A percentile compares a stretch with the other conserved stretches of the same genome.
Conservation (phyloP, 53 echinoderm and acorn worm species). For the Henricia sp. region DNA sequence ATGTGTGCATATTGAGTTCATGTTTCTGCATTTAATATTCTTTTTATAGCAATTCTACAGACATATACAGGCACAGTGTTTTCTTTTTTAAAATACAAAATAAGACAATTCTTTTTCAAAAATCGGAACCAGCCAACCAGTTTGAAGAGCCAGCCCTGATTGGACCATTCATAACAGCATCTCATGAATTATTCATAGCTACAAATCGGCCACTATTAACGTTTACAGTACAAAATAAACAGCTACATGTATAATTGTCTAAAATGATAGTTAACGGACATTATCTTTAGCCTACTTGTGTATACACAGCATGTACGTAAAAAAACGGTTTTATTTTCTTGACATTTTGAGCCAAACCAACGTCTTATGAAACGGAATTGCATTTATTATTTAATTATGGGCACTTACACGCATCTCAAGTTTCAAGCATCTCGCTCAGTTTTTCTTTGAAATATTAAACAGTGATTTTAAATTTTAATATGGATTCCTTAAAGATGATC, state of each 20-base stretch:
- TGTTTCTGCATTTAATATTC: conserved; percentile 19
- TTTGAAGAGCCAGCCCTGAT: conserved; percentile 5
- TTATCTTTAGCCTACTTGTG: neutral
- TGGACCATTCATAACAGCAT: neutral
- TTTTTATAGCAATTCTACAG: conserved; percentile 33
- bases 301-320: conserved; percentile 26
- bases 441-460: conserved; percentile 20
- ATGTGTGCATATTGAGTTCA: too few species aligned
- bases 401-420: conserved; percentile 21
- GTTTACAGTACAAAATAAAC: conserved; percentile 38
- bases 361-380: neutral
- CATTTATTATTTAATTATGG: neutral
- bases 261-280: neutral
- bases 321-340: neutral
- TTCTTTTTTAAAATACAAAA: conserved; percentile 50
- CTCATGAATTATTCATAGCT: conserved; percentile 57
- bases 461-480: conserved; percentile 11
- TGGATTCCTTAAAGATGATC: too few species aligned
- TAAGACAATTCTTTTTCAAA: conserved; percentile 9
- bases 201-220: conserved; percentile 3
- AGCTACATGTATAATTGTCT: conserved; percentile 15
- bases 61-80: conserved; percentile 59
- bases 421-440: conserved; percentile 3
- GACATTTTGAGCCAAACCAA: conserved; percentile 24
- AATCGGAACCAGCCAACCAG: neutral